Evolutionary conservation across 2,113 vertebrate species (phyloP), one percentile per base, ranked within the genome.

Genomic region (Vireo altiloquus): DNA sequence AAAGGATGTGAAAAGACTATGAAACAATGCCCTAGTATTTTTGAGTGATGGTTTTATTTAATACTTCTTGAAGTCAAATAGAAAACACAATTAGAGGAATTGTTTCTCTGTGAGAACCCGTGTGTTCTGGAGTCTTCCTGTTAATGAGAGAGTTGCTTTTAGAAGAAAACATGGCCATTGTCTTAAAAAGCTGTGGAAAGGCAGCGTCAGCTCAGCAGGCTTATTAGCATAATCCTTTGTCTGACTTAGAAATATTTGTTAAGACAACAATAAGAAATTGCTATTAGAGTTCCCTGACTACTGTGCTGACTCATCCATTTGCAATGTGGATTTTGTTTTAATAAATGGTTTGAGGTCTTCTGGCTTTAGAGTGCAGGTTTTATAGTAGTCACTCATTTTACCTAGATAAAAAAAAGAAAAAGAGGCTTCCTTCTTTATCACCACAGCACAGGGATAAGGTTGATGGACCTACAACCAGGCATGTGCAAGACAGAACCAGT

Each of bases 191-290:
- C 66, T 96, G 64, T 61, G 53, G 80, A 82, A 89, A 95, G 75
- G 75, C 78, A 90, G 46, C 46, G 53, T 66, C 70, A 94, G 31
- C 54, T 77, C 80, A 81, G 65, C 53, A 82, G 42, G 46, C 50
- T 65, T 39, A 82, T 94, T 83, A 78, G 20, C 90, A 87, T 89
- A 80, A 71, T 84, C 79, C 39, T 93, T 92, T 79, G 68, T 75
- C 90, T 89, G 49, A 61, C 44, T 72, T 54, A 17, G 53, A 90
- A 90, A 78, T 69, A 20, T 93, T 93, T 96, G 56, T 64, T 60
- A 87, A 64, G 60, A 68, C 47, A 78, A 53, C 64, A 44, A 66
- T 8, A 60, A 84, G 7, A 35, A 72, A 57, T 47, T 64, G 37
- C 68, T 37, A 2, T 33, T 59, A 33, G 42, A 74, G 28, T 54